phyloP scores from a whole-genome alignment of 2,797 vertebrate species.

The Pipistrellus kuhlii region DNA sequence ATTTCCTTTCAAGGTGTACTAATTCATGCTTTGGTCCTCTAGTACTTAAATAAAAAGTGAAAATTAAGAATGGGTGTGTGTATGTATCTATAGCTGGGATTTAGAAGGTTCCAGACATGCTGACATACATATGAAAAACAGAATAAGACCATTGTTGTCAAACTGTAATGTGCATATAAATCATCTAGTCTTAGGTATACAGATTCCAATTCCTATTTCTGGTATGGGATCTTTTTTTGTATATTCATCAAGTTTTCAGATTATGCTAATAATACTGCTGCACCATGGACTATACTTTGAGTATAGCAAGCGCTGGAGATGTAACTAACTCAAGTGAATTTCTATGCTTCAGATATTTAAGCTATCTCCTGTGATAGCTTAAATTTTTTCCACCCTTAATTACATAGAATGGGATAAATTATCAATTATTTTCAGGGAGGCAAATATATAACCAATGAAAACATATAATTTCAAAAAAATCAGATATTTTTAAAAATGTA shows the following conservation, averaged over 20 bases:
- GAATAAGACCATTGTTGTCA: neutral
- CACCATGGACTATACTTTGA: neutral
- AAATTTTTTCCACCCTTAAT: neutral
- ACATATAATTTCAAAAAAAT: neutral
- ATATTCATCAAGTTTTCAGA: neutral
- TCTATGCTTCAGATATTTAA: neutral
- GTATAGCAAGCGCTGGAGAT: neutral
- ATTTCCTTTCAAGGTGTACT: too few species aligned
- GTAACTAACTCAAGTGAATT: neutral
- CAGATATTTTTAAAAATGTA: neutral
- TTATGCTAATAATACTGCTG: neutral
- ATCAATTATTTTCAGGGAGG: neutral
- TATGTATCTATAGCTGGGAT: neutral
- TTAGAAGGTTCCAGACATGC: neutral
- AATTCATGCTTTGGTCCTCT: too few species aligned
- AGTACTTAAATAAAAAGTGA: neutral
- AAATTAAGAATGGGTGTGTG: rapidly evolving
- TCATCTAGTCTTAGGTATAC: neutral
- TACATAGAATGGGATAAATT: neutral
- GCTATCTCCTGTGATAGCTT: neutral
- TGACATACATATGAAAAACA: neutral
- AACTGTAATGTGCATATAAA: neutral
- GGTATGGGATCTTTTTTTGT: neutral
- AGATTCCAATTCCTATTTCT: neutral
- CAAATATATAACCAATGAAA: neutral